These are phyloP conservation scores for Scomberomorus guttatus DNA, from an alignment of 2,797 vertebrate genomes.

Conservation along the genomic window DNA sequence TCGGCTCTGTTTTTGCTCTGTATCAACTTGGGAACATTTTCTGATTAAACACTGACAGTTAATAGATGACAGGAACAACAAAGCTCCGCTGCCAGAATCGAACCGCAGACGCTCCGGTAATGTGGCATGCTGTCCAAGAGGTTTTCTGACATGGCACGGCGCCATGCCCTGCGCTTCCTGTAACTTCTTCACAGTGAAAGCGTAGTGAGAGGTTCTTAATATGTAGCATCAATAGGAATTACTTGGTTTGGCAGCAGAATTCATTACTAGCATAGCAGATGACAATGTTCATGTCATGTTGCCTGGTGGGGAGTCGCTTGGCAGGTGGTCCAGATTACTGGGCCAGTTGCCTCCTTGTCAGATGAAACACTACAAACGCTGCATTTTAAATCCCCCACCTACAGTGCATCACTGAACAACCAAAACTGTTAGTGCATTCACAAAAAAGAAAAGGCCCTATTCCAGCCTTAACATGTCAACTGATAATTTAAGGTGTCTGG, in stretches of 20 bases:
- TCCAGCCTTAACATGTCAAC: neutral
- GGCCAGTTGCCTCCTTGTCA: too few relatives aligned
- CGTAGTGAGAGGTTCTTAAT: neutral
- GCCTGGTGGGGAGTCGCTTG: neutral
- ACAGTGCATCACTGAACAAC: neutral
- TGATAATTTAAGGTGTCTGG: neutral
- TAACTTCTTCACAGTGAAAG: neutral
- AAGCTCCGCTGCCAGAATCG: too few relatives aligned
- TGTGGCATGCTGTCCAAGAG: too few relatives aligned
- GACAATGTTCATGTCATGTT: neutral
- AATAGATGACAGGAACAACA: too few relatives aligned
- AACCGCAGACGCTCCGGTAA: too few relatives aligned
- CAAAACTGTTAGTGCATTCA: neutral
- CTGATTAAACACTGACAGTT: too few relatives aligned
- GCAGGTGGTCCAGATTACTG: neutral
- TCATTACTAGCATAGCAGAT: neutral
- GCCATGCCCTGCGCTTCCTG: neutral
- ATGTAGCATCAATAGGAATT: neutral
- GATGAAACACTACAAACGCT: neutral
- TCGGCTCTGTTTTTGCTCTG: too few relatives aligned
- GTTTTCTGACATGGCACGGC: too few relatives aligned
- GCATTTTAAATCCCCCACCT: slow-evolving; percentile 16
- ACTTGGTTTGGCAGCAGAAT: neutral
- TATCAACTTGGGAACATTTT: too few relatives aligned
- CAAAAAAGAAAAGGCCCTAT: neutral